Base-by-base conservation (phyloP, 2,113 vertebrate genomes). In the Gavia stellata region DNA sequence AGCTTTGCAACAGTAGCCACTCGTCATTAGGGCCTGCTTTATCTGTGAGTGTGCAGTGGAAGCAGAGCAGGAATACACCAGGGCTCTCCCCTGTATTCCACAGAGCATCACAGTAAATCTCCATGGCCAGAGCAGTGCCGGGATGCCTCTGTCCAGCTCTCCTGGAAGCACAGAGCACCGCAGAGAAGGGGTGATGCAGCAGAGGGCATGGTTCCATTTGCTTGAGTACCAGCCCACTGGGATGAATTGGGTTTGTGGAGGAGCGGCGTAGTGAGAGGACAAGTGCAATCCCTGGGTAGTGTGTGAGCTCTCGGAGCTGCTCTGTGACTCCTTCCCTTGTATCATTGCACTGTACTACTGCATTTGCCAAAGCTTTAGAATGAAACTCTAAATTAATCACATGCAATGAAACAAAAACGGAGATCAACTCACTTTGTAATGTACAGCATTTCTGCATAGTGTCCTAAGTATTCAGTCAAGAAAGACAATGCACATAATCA, bases 81-180 rank as follows among this genome's bases (percentile, higher is more conserved):
- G 20, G 6, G 33, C 28, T 74, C 38, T 73, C 2, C 1, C 16
- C 18, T 0, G 0, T 56, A 3, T 40, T 44, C 12, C 33, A 28
- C 25, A 29, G 21, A n/a, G 34, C 2, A 2, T 65, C 21, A 6
- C 20, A 40, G 24, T 28, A 29, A 50, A 62, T 59, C 25, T 66
- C 52, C 0, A 0, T 23, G 25, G 47, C 45, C 56, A 68, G 28
- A 68, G 12, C 24, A 23, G n/a, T 17, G 14, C 33, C 0, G 0
- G 23, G 26, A 52, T 8, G 9, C 13, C 13, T 59, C 52, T 52
- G 26, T 17, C 20, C 10, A 3, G 23, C 26, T 82, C 14, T 81
- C 7, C 66, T 67, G 61, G 77, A 74, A 62, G 23, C n/a, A 31
- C 9, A 38, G n/a, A 38, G 14, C 8, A 9, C 14, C 3, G 0